Evolutionary conservation across 2,888 invertebrate species (phyloP), one percentile per base, ranked within the genome.

Genomic region (Bunonema sp.): DNA sequence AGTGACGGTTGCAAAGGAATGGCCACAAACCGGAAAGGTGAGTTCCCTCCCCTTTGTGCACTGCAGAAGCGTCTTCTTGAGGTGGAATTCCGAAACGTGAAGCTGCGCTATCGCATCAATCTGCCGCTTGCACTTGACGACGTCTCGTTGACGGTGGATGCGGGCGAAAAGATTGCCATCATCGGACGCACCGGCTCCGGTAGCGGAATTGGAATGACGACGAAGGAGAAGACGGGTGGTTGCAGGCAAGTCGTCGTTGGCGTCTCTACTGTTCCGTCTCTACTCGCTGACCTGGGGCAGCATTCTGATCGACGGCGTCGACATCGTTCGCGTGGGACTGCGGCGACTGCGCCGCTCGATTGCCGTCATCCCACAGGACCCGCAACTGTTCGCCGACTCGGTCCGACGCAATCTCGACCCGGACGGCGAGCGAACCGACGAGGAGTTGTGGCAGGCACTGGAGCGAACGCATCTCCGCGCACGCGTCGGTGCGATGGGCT

Each of bases 351-450:
- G 79, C 32, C 49, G 49, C 35, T 42, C 60, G 1, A 54, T 68
- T 46, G 57, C 59, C 1, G 53, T 62, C n/a, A 76, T 79, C 46
- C 78, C 79, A 5, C 79, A 79, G 57, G 78, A 79, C 59, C 78
- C 79, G 1, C 73, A 77, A 2, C 68, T 79, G 10, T 79, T 79
- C 59, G 73, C 74, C 22, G 77, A 78, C 30, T 76, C 76, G 19
- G 61, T 79, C 21, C 77, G 91, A 37, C 78, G 83, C 74, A 91
- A 91, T 75, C 77, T 91, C 46, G 91, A 91, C 75, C 91, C 91
- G 2, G 82, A 86, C 70, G 76, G 78, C 54, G 70, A 71, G 2
- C 78, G 82, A 70, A 73, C 77, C 1, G 91, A 93, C 61, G 80
- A 80, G 0, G 80, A 83, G 41, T 71, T 93, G 34, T 91, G 89